A percentile compares a stretch with the other conserved stretches of the same genome.
Conservation (phyloP, 2,888 invertebrate species). For the Trissoscelio sp. region DNA sequence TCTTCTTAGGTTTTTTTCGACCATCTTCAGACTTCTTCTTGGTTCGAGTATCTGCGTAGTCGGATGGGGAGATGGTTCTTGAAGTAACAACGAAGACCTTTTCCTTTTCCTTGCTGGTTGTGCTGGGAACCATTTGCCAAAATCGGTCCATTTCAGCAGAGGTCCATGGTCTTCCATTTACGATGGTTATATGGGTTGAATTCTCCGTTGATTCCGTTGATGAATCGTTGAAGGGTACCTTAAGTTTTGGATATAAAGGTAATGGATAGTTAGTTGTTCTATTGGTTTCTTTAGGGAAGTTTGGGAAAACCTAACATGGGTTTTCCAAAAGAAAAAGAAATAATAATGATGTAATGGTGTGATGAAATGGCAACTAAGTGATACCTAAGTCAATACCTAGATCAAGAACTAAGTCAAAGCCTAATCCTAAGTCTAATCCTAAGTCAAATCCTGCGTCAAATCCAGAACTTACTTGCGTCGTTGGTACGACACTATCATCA, state of each 20-base stretch:
- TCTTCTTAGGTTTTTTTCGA: conserved; percentile 58
- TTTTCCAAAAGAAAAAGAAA: too few species aligned
- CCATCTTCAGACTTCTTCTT: conserved; percentile 77
- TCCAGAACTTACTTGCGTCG: conserved; percentile 57
- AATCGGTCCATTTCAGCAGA: conserved; percentile 56
- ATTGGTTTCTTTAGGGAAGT: too few species aligned
- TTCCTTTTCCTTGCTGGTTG: conserved; percentile 85
- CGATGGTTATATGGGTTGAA: conserved; percentile 48
- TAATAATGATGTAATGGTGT: too few species aligned
- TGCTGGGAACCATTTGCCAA: conserved; percentile 53
- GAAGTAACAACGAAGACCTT: conserved; percentile 93
- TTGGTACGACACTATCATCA: conserved; percentile 44
- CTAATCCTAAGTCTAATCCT: too few species aligned
- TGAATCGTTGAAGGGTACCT: conserved; percentile 38
- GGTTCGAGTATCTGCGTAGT: conserved; percentile 20
- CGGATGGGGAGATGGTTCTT: conserved; percentile 83
- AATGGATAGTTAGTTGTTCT: too few species aligned
- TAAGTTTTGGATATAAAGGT: conserved; percentile 5
- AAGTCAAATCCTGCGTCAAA: neutral
- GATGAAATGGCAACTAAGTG: conserved; percentile 1
- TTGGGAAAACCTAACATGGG: too few species aligned
- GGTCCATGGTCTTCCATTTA: conserved; percentile 59
- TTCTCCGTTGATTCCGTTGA: conserved; percentile 47
- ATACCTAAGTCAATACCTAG: conserved; percentile 2
- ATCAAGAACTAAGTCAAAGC: too few species aligned